Percentiles rank a stretch among this genome's conserved stretches.
These are phyloP conservation scores for Patella ulyssiponensis DNA, from an alignment of 2,888 invertebrate genomes.

Conservation along the genomic window DNA sequence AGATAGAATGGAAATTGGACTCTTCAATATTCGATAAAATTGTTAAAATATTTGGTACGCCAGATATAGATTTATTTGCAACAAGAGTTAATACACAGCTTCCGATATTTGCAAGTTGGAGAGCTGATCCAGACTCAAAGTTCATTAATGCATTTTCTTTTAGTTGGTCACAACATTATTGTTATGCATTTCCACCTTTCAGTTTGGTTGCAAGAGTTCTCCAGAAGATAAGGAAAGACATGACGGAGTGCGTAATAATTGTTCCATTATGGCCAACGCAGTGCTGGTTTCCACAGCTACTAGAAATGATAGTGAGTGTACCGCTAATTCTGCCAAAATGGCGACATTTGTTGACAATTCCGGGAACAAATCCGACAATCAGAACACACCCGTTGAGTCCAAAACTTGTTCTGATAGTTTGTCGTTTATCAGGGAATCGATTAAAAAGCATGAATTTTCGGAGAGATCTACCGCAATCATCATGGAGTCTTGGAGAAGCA, in stretches of 20 bases:
- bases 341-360: not conserved
- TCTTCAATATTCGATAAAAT: no score
- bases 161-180: slow-evolving; percentile 14
- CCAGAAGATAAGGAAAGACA: slow-evolving; percentile 27
- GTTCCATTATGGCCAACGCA: slow-evolving; percentile 32
- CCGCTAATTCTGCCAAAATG: not conserved
- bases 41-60: no score
- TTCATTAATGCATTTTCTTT: slow-evolving; percentile 26
- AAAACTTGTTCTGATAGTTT: not conserved
- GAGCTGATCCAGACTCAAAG: slow-evolving; percentile 22
- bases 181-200: slow-evolving; percentile 34
- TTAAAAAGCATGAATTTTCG: not conserved
- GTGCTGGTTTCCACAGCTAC: slow-evolving; percentile 26
- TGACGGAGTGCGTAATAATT: slow-evolving; percentile 19
- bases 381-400: not conserved
- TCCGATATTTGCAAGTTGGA: not conserved
- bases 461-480: not conserved
- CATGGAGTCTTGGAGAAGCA: not conserved
- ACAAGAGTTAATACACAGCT: no score
- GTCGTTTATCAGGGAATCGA: not conserved
- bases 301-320: slow-evolving; percentile 9
- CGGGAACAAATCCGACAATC: not conserved
- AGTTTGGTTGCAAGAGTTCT: slow-evolving; percentile 19
- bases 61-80: not conserved
- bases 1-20: no score